Evolutionary conservation across 2,797 vertebrate species (phyloP), one percentile per base, ranked within the genome.

Genomic region (Tamandua tetradactyla): DNA sequence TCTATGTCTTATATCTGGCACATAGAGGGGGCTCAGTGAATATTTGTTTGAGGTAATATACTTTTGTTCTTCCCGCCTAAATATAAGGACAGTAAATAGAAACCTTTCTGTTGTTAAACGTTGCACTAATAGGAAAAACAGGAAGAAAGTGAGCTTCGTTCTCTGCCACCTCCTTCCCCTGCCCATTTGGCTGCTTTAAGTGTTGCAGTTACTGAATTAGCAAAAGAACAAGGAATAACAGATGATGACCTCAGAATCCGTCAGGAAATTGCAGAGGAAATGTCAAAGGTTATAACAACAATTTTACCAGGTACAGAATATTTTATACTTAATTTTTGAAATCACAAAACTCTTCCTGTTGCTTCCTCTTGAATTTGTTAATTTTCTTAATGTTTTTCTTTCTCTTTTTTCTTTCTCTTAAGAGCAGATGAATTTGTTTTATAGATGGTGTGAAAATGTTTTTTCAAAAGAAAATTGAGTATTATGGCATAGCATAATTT

Each of bases 131-230:
- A 99, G 99, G 99, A 99, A 96, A 99, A 99, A 97, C 99, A 99
- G 95, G 99, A 99, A 97, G 99, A 99, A 98, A 99, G 99, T 25
- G 99, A 99, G 96, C 98, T 99, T 96, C 99, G 99, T 13, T 99
- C 99, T 8, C 98, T 99, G 75, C 99, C 99, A 2, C 98, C 99
- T 0, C 99, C 99, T 61, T 98, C 99, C 0, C 86, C 98, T 11
- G 98, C 98, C 74, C 99, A 99, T 98, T 90, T 99, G 97, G 97
- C 96, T 98, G 99, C 99, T 15, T 98, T 99, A 97, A 99, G 99
- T 87, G 96, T 98, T 2, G 98, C 98, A 1, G 98, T 99, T 93
- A 96, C 98, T 35, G 98, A 99, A 94, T 98, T 98, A 79, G 98
- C 98, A 74, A 98, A 97, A 87, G 98, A 98, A 74, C 98, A 99